Conservation (phyloP, 2,888 invertebrate genomes). For the Tenodera sinensis region DNA sequence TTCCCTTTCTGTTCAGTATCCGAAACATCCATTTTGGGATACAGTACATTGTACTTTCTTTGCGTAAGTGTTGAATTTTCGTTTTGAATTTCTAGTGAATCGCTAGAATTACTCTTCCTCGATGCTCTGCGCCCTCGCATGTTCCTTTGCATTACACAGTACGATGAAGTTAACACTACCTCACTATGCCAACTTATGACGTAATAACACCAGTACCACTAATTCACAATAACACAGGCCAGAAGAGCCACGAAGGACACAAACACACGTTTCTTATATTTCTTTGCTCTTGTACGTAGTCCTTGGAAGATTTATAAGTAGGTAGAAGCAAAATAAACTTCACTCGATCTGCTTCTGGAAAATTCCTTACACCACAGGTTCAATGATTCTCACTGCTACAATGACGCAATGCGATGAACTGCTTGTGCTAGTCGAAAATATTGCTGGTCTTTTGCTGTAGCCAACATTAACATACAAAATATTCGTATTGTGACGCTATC, state of each 20-base stretch:
- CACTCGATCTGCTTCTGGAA: background rate
- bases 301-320: background rate
- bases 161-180: background rate
- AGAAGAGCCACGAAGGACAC: background rate
- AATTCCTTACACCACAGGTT: no score
- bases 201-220: background rate
- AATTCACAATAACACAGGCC: background rate
- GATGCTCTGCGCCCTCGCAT: background rate
- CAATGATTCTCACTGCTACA: no score
- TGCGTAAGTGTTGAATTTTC: background rate
- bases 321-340: no score
- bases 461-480: no score
- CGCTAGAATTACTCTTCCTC: background rate
- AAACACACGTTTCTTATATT: no score
- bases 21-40: background rate
- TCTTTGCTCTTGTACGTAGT: background rate
- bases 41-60: background rate
- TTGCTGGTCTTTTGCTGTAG: no score
- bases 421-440: no score
- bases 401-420: no score
- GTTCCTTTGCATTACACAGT: background rate
- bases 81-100: background rate
- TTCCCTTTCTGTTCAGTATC: background rate
- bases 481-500: no score
- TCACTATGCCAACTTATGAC: background rate